These are phyloP conservation scores for Hyles euphorbiae DNA, from an alignment of 1,140 invertebrate genomes.

Conservation along the genomic window DNA sequence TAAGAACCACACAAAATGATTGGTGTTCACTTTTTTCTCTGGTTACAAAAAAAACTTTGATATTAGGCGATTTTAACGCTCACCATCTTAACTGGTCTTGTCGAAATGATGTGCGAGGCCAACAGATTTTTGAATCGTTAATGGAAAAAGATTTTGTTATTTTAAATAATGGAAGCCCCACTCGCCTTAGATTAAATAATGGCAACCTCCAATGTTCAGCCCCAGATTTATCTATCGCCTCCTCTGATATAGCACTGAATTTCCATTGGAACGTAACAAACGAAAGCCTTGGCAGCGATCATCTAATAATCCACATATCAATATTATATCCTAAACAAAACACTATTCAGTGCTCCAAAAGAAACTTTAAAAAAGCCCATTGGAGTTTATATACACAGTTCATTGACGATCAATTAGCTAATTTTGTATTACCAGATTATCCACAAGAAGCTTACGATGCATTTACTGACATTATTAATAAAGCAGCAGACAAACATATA, in stretches of 20 bases:
- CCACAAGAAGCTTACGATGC: too few species aligned
- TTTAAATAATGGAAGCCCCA: slow-evolving; percentile 18
- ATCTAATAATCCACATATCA: slow-evolving; percentile 6
- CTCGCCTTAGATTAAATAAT: slow-evolving; percentile 15
- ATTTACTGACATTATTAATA: too few species aligned
- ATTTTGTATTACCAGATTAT: too few species aligned
- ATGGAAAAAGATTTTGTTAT: slow-evolving; percentile 11
- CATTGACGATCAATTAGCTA: too few species aligned
- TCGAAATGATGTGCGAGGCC: slow-evolving; percentile 16
- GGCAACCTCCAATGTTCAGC: slow-evolving; percentile 1
- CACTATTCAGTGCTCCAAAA: too few species aligned
- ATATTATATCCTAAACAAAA: too few species aligned
- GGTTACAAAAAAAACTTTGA: slow-evolving; percentile 12
- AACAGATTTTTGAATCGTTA: slow-evolving; percentile 21
- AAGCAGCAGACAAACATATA: too few species aligned
- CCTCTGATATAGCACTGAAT: slow-evolving; percentile 12
- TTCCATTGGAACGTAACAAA: slow-evolving; percentile 13
- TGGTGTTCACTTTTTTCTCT: slow-evolving; percentile 19
- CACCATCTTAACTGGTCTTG: slow-evolving; percentile 21
- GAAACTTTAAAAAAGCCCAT: too few species aligned
- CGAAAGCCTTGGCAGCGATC: slow-evolving; percentile 11
- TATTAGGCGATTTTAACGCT: slow-evolving; percentile 23
- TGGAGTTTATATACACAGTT: too few species aligned
- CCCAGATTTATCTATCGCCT: slow-evolving; percentile 4
- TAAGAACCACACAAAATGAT: slow-evolving; percentile 14